phyloP scores from a whole-genome alignment of 2,888 invertebrate species.

The Capitulum mitella region DNA sequence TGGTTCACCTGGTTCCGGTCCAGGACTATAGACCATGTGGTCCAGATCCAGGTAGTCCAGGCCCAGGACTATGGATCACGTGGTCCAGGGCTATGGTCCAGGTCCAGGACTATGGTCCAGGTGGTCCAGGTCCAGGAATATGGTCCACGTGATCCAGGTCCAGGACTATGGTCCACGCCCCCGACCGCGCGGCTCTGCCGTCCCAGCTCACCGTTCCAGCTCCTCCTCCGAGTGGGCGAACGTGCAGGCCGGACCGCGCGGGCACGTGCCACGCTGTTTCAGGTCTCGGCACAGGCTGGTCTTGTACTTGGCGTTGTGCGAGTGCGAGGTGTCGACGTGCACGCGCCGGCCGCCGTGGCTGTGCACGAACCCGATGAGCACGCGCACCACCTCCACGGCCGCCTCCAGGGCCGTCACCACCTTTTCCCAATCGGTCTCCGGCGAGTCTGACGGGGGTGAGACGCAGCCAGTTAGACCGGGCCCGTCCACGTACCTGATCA shows the following conservation, averaged over 20 bases:
- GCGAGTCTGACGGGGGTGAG: constrained; percentile 44
- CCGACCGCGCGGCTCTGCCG: no score
- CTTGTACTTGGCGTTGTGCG: constrained; percentile 67
- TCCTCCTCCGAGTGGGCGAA: constrained; percentile 90
- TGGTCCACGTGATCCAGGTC: no score
- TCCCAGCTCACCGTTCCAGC: constrained; percentile 66
- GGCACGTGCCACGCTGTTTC: constrained; percentile 69
- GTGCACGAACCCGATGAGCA: constrained; percentile 67
- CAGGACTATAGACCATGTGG: no score
- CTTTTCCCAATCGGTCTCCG: constrained; percentile 53
- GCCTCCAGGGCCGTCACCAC: constrained; percentile 60
- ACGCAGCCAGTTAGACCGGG: neutral
- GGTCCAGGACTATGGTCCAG: no score
- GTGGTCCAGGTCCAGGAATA: no score
- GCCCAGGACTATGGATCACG: no score
- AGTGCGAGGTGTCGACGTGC: constrained; percentile 40
- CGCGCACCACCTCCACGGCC: constrained; percentile 61
- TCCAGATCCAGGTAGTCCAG: no score
- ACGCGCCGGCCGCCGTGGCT: constrained; percentile 58
- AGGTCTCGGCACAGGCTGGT: constrained; percentile 84
- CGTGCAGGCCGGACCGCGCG: constrained; percentile 76
- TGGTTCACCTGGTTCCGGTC: no score
- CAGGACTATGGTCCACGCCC: no score
- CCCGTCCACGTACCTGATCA: no score
- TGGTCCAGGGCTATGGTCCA: no score